Evolutionary conservation across 1,140 invertebrate species (phyloP), one percentile per base, ranked within the genome.

Genomic region (Aphelenchoides besseyi): DNA sequence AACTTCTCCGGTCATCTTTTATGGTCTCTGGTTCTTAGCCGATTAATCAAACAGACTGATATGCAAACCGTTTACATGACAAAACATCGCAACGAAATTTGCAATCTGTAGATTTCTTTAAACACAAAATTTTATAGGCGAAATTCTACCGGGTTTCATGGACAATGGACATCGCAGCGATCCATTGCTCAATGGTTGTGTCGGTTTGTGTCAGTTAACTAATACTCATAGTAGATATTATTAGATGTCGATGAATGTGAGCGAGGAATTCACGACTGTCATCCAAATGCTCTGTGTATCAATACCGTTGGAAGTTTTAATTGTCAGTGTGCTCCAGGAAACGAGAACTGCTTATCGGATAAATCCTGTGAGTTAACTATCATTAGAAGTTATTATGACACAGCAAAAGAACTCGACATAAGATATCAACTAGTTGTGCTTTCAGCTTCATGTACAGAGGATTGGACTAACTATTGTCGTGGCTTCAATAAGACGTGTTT

Each of bases 221-320:
- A n/a, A 48, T 16, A 52, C 23, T 9, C n/a, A 48, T 48, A 9
- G n/a, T 48, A 48, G 9, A 9, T 48, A n/a, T 48, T 1, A 16
- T n/a, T 52, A 94, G 94, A 96, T 87, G 91, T 94, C 87, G 96
- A 96, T 87, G 94, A 97, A 88, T 97, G 94, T 88, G 53, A 74
- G 8, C 69, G 81, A 23, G 75, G 76, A 8, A 68, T 69, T 29
- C 69, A 79, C 29, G 71, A 70, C 3, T 81, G 79, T 57, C 78
- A 81, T 53, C 41, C 35, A 18, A 81, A 78, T 69, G 92, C 93
- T 2, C 88, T 88, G 36, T 95, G 93, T 86, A 88, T 90, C 72
- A 95, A 95, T 86, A 91, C 91, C 41, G 89, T 89, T 70, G 93
- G 93, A 48, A 91, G 90, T 70, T 94, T 92, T 86, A 88, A 89